Evolutionary conservation across 2,113 vertebrate genomes (phyloP).

Genomic region (Raja brachyura): DNA sequence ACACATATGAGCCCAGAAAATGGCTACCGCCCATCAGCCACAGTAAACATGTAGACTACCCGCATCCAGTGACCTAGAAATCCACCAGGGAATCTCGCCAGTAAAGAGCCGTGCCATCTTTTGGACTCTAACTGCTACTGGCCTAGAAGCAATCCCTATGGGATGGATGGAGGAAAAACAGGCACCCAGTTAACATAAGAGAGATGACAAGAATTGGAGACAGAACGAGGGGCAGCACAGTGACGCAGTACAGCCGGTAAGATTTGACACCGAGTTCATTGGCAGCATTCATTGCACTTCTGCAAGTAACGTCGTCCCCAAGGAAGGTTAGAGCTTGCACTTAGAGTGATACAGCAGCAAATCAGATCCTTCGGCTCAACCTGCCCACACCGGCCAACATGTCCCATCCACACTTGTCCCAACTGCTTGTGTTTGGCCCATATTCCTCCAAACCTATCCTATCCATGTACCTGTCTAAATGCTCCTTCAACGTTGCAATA

Average conservation of each 20-base stretch:
- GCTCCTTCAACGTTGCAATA: too few species aligned
- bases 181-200: neutral
- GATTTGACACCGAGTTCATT: neutral
- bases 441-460: too few species aligned
- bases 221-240: too few species aligned
- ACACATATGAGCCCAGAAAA: neutral
- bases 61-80: neutral
- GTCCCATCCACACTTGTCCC: too few species aligned
- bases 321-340: neutral
- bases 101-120: neutral
- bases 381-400: too few species aligned
- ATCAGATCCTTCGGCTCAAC: too few species aligned
- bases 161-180: neutral
- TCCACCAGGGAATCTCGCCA: too few species aligned
- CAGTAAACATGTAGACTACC: neutral
- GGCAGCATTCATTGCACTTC: neutral
- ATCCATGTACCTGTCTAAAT: too few species aligned
- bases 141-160: neutral
- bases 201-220: too few species aligned
- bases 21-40: neutral
- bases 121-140: neutral
- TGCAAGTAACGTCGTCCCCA: neutral
- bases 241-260: too few species aligned
- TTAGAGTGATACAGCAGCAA: too few species aligned
- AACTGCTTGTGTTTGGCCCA: too few species aligned